A percentile compares a stretch with the other conserved stretches of the same genome.
phyloP scores from a whole-genome alignment of 2,113 vertebrate species.

The Cathartes aura region DNA sequence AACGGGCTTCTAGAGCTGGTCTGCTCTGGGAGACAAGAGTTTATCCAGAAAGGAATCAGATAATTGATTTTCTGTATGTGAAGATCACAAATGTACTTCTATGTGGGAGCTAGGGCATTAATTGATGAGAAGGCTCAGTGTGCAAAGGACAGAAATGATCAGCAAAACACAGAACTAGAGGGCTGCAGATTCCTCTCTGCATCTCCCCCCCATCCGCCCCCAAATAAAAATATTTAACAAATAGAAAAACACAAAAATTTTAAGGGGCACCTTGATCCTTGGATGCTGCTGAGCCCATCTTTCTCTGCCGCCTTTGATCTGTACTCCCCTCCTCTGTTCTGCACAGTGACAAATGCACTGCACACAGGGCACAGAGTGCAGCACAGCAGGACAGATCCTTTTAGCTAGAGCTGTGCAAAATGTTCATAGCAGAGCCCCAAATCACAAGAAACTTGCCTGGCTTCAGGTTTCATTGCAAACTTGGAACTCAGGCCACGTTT shows the following conservation, averaged over 20 bases:
- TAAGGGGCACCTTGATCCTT: slow-evolving; percentile 42
- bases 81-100: neutral
- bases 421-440: slow-evolving; percentile 66
- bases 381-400: slow-evolving; percentile 66
- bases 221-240: slow-evolving; percentile 50
- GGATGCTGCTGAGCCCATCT: slow-evolving; percentile 49
- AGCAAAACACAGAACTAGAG: neutral
- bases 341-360: slow-evolving; percentile 63
- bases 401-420: slow-evolving; percentile 62
- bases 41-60: neutral
- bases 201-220: neutral
- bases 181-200: neutral
- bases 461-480: slow-evolving; percentile 47
- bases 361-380: slow-evolving; percentile 60
- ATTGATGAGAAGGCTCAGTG: neutral
- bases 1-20: neutral
- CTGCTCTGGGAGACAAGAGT: neutral
- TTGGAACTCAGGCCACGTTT: slow-evolving; percentile 56
- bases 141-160: neutral
- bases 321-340: slow-evolving; percentile 61
- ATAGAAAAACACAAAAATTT: slow-evolving; percentile 36
- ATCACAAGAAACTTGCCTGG: slow-evolving; percentile 60
- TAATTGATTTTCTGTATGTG: neutral
- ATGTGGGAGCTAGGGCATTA: neutral
- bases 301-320: slow-evolving; percentile 56